phyloP scores from a whole-genome alignment of 1,140 invertebrate genomes.

The Drosophila lacertosa region DNA sequence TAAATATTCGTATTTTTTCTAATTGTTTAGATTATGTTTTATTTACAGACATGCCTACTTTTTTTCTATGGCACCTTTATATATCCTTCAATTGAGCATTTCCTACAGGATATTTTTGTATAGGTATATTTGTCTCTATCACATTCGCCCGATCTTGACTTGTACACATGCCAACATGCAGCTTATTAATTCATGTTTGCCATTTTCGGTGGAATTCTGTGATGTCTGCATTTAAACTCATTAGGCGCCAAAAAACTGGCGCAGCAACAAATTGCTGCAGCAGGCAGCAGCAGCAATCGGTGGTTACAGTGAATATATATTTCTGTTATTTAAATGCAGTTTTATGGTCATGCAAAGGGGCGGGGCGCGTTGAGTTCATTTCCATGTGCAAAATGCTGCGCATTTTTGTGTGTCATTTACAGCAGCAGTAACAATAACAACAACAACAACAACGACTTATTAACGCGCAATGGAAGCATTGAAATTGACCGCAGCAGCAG shows the following conservation, averaged over 20 bases:
- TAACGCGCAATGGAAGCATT: conserved; percentile 72
- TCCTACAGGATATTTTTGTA: background rate
- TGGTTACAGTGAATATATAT: conserved; percentile 8
- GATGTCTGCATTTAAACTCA: conserved; percentile 46
- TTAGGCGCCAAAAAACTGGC: conserved; percentile 32
- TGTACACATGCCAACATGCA: background rate
- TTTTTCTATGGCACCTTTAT: no score
- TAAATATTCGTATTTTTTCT: no score
- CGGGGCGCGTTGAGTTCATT: conserved; percentile 48
- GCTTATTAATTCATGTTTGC: conserved; percentile 8
- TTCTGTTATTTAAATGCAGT: conserved; percentile 55
- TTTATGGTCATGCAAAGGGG: conserved; percentile 40
- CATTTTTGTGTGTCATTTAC: conserved; percentile 58
- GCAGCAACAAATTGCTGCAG: conserved; percentile 44
- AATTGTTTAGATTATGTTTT: no score
- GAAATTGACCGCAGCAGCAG: conserved; percentile 68
- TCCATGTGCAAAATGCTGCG: conserved; percentile 64
- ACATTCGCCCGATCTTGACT: background rate
- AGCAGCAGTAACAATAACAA: conserved; percentile 30
- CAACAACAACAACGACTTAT: conserved; percentile 55
- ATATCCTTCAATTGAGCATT: no score
- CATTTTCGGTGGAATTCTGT: conserved; percentile 21
- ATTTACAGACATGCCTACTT: no score
- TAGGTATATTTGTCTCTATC: background rate
- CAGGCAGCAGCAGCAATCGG: conserved; percentile 24